Base-by-base conservation (phyloP, 2,797 vertebrate genomes). In the Propithecus perrieri region DNA sequence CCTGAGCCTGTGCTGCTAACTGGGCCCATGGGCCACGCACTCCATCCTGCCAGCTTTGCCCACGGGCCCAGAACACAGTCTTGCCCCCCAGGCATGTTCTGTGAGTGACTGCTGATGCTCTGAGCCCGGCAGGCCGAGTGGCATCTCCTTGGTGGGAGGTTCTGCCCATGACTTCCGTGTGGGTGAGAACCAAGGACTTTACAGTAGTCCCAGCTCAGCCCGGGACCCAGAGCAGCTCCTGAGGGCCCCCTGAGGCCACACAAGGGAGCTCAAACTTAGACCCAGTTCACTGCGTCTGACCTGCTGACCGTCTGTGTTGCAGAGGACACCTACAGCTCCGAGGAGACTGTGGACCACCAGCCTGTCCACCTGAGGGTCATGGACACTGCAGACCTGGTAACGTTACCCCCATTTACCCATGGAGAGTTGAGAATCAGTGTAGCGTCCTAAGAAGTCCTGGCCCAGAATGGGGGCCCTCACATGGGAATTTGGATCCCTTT, bases 321-420 rank as follows among this genome's bases (percentile, higher is more conserved):
- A 99, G 99, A 99, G 97, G 99, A 99, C 81, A 99, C 99, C 46
- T 99, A 99, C 76, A 97, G 99, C 67, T 99, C 99, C 0, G 99
- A 99, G 96, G 99, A 99, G 98, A 97, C 98, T 8, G 99, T 99
- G 96, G 99, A 99, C 98, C 99, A 99, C 95, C 99, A 99, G 97
- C 98, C 98, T 0, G 98, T 99, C 89, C 98, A 99, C 69, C 97
- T 99, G 97, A 99, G 99, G 97, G 99, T 99, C 97, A 99, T 99
- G 99, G 99, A 99, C 98, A 99, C 99, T 0, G 99, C 99, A 1
- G 99, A 99, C 96, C 99, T 98, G 99, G 99, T 99, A 98, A 98
- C 8, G 1, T 59, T 13, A 7, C 11, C 55, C 43, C 15, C 35
- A 1, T 63, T 17, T 17, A 48, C 48, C 85, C 46, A 6, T 5